Conservation (phyloP, 1,140 invertebrate genomes). For the Steinernema feltiae region DNA sequence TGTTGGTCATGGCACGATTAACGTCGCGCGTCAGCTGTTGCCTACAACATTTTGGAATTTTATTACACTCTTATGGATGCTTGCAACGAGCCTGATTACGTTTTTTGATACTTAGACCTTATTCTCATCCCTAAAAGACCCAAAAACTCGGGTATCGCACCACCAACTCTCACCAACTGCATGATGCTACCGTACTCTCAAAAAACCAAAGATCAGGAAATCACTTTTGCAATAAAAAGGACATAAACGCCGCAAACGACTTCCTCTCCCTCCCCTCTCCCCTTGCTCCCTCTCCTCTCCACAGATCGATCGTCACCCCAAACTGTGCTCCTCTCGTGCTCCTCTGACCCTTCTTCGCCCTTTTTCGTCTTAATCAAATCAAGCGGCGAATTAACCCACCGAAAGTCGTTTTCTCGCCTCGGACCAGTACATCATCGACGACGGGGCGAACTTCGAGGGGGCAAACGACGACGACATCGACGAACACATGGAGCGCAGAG, state of each 20-base stretch:
- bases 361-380: neutral
- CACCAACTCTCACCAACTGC: neutral
- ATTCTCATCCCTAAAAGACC: too few species aligned
- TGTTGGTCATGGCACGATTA: too few species aligned
- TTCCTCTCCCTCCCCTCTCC: neutral
- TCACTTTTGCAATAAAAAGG: constrained; percentile 3
- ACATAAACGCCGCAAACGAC: neutral
- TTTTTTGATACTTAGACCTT: too few species aligned
- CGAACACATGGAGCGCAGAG: neutral
- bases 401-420: constrained; percentile 11
- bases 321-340: neutral
- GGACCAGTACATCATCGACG: constrained; percentile 13
- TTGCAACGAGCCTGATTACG: too few species aligned
- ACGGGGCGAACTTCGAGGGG: neutral
- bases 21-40: too few species aligned
- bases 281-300: neutral
- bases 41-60: too few species aligned
- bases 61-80: too few species aligned
- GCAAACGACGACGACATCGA: too few species aligned
- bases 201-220: neutral
- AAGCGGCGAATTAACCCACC: neutral
- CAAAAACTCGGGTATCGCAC: neutral
- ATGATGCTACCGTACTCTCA: neutral
- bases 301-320: too few species aligned
- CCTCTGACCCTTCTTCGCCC: neutral